Base-by-base conservation (phyloP, 2,113 vertebrate species). In the Dipodomys stephensi region DNA sequence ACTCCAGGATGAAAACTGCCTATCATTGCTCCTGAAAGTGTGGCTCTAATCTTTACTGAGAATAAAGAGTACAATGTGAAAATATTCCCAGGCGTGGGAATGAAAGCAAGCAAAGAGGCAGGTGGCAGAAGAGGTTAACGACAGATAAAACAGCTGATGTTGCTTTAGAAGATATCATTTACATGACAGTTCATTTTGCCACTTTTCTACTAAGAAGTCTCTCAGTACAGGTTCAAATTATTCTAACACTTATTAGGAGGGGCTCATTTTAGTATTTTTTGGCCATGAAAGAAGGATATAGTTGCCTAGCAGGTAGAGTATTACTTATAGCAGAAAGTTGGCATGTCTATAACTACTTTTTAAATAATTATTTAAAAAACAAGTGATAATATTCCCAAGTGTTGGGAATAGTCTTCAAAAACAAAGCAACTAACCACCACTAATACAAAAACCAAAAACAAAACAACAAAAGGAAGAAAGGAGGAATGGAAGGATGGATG, bases 341-440 rank as follows among this genome's bases (percentile, higher is more conserved):
- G 72, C 5, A 94, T 89, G 80, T 94, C 32, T 92, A 28, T 62
- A 71, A 81, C 83, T 18, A 89, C 16, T 80, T 91, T 57, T 11
- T 16, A 57, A 57, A 57, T 57, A 4, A 57, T 57, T 57, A 57
- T 57, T 57, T 57, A 57, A 57, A 57, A 57, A 57, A 13, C 2
- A 57, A 57, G 64, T 89, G 46, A 72, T 71, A 85, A 74, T 83
- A 92, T 78, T 85, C 35, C 22, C n/a, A 69, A 84, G 25, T 87
- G 30, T 23, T 87, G 20, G 67, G 39, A 65, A 10, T 85, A 44
- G 25, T 89, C n/a, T 68, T 91, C 20, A 79, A 73, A 93, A 88
- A 53, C 28, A 87, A 94, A 81, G 71, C 88, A 72, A 87, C 28
- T 46, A 32, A 67, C 28, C 25, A 65, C 32, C 30, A 76, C 8